Evolutionary conservation across 2,888 invertebrate genomes (phyloP), one percentile per base, ranked within the genome.

Genomic region (Cistogaster globosa): DNA sequence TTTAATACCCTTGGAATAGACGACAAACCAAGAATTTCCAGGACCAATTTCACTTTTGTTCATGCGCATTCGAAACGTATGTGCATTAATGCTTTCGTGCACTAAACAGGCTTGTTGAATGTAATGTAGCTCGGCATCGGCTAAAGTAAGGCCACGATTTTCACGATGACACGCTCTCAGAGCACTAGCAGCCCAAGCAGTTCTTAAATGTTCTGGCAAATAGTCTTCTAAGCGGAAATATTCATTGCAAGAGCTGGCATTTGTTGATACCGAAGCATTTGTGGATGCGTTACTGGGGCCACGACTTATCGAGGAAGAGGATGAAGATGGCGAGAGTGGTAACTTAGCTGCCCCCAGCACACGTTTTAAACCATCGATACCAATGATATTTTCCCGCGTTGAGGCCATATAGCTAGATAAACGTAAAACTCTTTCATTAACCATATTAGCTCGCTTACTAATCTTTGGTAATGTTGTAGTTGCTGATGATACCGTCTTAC

Each of bases 1-100:
- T 93, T 97, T 96, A 83, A 99, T 96, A 74, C 98, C 98, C 90
- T 96, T 96, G 63, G 98, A 97, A 90, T 98, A 98, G 81, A 99
- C 97, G 75, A 98, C 97, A 87, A 99, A 94, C 94, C 97, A 96
- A 20, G 97, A 96, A 88, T 96, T 95, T 91, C 98, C 95, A 51
- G 95, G 95, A 83, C 97, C 95, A 86, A 94, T 93, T 93, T 97
- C 96, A 87, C 94, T 94, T 93, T 96, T 97, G 86, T 95, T 94
- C 90, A 96, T 94, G 89, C 96, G 95, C 91, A 98, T 95, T 84
- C 97, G 95, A 92, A 97, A 98, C 87, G 94, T 93, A 93, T 99
- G 98, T 68, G 98, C 96, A 93, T 98, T 98, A 92, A 96, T 95
- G 72, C 97, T 96, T 90, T 97, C 97, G 84, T 96, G 96, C 85